phyloP scores from a whole-genome alignment of 2,888 invertebrate species.

The Cerastis leucographa region DNA sequence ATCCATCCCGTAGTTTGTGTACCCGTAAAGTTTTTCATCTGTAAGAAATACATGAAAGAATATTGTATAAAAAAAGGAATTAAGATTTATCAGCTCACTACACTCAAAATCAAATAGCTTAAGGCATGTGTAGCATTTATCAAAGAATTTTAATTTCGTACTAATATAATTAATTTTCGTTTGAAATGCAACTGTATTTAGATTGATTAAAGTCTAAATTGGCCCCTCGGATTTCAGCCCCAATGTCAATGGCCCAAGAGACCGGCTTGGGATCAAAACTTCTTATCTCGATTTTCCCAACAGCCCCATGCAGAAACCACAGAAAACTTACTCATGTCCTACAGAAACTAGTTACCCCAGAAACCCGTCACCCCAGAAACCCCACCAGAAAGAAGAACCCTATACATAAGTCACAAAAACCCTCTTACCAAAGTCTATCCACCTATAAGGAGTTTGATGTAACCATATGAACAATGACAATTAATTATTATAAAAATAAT shows the following conservation, averaged over 20 bases:
- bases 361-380: neutral
- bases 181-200: neutral
- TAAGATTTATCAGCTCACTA: neutral
- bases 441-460: neutral
- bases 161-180: neutral
- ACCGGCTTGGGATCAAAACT: no score
- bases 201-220: neutral
- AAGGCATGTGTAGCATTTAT: neutral
- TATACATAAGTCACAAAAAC: neutral
- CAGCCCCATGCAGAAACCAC: neutral
- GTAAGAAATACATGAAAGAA: conserved; percentile 41
- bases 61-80: neutral
- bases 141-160: neutral
- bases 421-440: neutral
- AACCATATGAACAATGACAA: conserved; percentile 4
- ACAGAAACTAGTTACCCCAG: neutral
- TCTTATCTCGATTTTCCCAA: neutral
- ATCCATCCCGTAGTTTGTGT: conserved; percentile 88
- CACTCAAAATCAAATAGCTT: neutral
- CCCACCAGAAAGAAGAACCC: neutral
- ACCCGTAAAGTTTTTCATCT: conserved; percentile 88
- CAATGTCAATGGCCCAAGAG: neutral
- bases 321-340: neutral
- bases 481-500: neutral
- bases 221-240: no score